A percentile compares a stretch with the other conserved stretches of the same genome.
phyloP scores from a whole-genome alignment of 2,888 invertebrate species.

The Meiosimyza decipiens region DNA sequence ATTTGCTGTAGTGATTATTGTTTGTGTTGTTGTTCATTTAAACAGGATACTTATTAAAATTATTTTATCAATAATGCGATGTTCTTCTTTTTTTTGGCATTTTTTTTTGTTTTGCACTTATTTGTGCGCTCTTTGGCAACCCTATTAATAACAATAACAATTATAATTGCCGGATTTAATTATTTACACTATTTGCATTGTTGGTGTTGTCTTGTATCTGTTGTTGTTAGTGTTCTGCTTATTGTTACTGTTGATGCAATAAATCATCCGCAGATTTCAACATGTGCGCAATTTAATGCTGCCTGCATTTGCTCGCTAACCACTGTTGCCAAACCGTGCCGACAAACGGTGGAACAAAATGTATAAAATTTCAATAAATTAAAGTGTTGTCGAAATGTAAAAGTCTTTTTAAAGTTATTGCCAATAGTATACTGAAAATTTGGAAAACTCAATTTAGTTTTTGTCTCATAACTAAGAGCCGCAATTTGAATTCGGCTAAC shows the following conservation, averaged over 20 bases:
- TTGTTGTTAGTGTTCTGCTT: slow-evolving; percentile 29
- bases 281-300: slow-evolving; percentile 35
- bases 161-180: slow-evolving; percentile 55
- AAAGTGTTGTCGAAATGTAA: too few species aligned
- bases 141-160: slow-evolving; percentile 41
- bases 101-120: neutral
- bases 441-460: too few species aligned
- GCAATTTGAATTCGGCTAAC: too few species aligned
- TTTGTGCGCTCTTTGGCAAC: slow-evolving; percentile 25
- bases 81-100: neutral
- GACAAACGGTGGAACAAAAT: too few species aligned
- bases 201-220: slow-evolving; percentile 23
- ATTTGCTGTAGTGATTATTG: slow-evolving; percentile 2
- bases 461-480: too few species aligned
- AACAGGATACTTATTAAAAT: slow-evolving; percentile 32
- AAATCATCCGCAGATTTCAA: slow-evolving; percentile 51
- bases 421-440: too few species aligned
- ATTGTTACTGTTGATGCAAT: slow-evolving; percentile 42
- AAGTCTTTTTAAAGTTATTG: neutral
- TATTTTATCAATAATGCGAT: slow-evolving; percentile 31
- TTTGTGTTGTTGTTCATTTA: slow-evolving; percentile 27
- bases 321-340: neutral
- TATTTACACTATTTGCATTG: slow-evolving; percentile 52
- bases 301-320: neutral
- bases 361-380: too few species aligned